A percentile compares a stretch with the other conserved stretches of the same genome.
Evolutionary conservation across 2,797 vertebrate genomes (phyloP).

Genomic region (Pipistrellus pygmaeus): DNA sequence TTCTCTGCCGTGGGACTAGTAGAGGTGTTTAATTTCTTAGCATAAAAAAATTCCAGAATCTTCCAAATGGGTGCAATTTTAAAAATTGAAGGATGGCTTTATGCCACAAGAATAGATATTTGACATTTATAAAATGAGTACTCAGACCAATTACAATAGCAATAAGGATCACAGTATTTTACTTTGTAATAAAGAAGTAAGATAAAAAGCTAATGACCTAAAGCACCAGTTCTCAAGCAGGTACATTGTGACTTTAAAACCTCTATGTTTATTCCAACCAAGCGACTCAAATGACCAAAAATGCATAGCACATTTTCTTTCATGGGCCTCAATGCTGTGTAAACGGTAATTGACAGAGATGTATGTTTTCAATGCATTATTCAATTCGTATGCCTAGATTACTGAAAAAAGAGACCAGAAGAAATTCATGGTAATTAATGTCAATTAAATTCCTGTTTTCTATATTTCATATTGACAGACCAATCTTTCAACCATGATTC

Average conservation of each 20-base stretch:
- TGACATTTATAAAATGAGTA: conserved; percentile 1
- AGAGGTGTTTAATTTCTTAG: not conserved
- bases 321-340: not conserved
- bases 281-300: conserved; percentile 63
- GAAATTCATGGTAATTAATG: conserved; percentile 78
- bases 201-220: conserved; percentile 2
- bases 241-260: conserved; percentile 39
- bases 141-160: conserved; percentile 11
- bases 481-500: conserved; percentile 74
- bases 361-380: conserved; percentile 70
- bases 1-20: not conserved
- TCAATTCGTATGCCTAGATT: conserved; percentile 75
- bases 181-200: conserved; percentile 32
- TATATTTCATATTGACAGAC: conserved; percentile 71
- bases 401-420: conserved; percentile 79
- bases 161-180: not conserved
- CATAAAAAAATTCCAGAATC: not conserved
- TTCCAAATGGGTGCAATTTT: conserved; percentile 37
- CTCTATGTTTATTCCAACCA: conserved; percentile 5
- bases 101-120: conserved; percentile 1
- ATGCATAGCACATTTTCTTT: conserved; percentile 34
- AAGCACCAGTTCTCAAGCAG: conserved; percentile 26
- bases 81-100: conserved; percentile 37
- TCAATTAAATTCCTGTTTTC: conserved; percentile 78
- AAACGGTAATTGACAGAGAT: conserved; percentile 64